Evolutionary conservation across 2,888 invertebrate genomes (phyloP).

Genomic region (Ligdia adustata): DNA sequence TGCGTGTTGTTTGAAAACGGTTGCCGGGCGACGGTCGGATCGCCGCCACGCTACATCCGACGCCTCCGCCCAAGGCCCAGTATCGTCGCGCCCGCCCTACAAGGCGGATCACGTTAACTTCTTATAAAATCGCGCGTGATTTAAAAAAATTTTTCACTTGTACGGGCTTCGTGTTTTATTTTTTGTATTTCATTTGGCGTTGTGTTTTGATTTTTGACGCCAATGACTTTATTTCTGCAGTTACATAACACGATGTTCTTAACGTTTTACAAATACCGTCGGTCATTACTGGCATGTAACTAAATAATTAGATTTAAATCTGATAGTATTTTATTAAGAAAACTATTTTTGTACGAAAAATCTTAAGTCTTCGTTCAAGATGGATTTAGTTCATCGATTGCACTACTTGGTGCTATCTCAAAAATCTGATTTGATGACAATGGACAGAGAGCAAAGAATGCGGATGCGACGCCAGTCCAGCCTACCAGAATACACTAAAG

Average conservation of each 20-base stretch:
- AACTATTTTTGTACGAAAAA: no score
- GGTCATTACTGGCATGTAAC: no score
- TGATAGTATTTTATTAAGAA: no score
- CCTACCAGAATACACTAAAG: slow-evolving; percentile 76
- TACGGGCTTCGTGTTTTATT: no score
- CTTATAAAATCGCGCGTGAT: slow-evolving; percentile 18
- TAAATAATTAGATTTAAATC: no score
- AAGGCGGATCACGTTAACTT: slow-evolving; percentile 39
- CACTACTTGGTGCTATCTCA: slow-evolving; percentile 80
- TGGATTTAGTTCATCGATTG: slow-evolving; percentile 79
- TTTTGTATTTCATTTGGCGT: no score
- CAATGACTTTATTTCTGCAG: not conserved
- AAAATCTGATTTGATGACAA: slow-evolving; percentile 79
- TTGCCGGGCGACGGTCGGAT: slow-evolving; percentile 67
- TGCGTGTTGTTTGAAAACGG: slow-evolving; percentile 74
- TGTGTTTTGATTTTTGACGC: not conserved
- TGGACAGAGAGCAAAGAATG: slow-evolving; percentile 77
- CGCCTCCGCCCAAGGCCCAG: slow-evolving; percentile 56
- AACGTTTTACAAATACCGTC: slow-evolving; percentile 9
- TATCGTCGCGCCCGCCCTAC: slow-evolving; percentile 67
- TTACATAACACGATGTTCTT: slow-evolving; percentile 6
- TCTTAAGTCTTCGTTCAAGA: slow-evolving; percentile 38
- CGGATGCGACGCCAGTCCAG: slow-evolving; percentile 77
- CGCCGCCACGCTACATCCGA: slow-evolving; percentile 67
- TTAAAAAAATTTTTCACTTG: no score